Percentiles rank a stretch among this genome's conserved stretches.
These are phyloP conservation scores for Pterostichus madidus DNA, from an alignment of 2,888 invertebrate species.

Conservation along the genomic window DNA sequence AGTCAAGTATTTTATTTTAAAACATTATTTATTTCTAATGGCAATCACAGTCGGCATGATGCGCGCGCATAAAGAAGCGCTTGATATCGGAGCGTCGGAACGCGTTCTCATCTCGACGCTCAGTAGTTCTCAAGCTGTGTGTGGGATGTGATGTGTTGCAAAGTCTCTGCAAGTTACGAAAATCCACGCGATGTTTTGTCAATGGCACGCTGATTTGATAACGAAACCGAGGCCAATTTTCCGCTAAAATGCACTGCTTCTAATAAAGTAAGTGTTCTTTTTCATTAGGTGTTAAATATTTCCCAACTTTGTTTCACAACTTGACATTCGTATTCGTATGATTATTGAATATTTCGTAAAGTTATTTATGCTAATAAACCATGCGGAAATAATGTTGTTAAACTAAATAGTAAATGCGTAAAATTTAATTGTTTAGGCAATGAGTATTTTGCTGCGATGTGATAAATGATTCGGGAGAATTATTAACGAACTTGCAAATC, in stretches of 20 bases:
- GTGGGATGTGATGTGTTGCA: not conserved
- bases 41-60: not conserved
- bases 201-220: conserved; percentile 54
- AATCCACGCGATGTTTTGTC: conserved; percentile 62
- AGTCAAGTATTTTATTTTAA: too few relatives aligned
- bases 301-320: conserved; percentile 17
- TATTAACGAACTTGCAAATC: conserved; percentile 40
- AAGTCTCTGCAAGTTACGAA: conserved; percentile 31
- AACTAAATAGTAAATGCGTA: not conserved
- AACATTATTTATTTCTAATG: too few relatives aligned
- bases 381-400: conserved; percentile 10
- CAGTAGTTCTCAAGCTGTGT: conserved; percentile 38
- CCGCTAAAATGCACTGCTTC: conserved; percentile 54
- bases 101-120: conserved; percentile 9
- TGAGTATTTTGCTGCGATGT: not conserved
- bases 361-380: not conserved
- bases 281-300: conserved; percentile 21
- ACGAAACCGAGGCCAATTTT: conserved; percentile 63
- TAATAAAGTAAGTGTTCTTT: conserved; percentile 55
- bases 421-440: not conserved
- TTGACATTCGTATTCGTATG: conserved; percentile 21
- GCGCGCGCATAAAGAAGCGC: conserved; percentile 23
- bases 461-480: conserved; percentile 18
- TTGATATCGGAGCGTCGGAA: not conserved
- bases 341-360: conserved; percentile 29